Evolutionary conservation across 2,113 vertebrate genomes (phyloP), one percentile per base, ranked within the genome.

Genomic region (Myxocyprinus asiaticus): DNA sequence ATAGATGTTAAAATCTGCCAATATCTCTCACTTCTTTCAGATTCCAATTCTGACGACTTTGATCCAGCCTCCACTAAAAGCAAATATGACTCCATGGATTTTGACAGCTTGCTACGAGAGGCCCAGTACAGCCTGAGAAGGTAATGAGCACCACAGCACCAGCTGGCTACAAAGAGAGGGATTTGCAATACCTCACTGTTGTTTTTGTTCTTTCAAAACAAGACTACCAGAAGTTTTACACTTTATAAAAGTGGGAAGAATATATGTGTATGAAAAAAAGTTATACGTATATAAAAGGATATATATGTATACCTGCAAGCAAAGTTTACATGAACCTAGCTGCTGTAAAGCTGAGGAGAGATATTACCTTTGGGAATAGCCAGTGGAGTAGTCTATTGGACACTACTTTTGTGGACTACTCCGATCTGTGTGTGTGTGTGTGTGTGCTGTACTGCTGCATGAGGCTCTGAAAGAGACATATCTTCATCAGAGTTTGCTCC

Each of bases 81-180:
- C 98, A 98, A 99, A 92, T 99, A 98, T 84, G 98, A 98, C 95
- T 98, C 95, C 89, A 95, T 99, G 95, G 97, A 99, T 95, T 99
- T 99, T 82, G 98, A 99, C 94, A 98, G 96, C 94, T 96, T 99
- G 95, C 95, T 99, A 85, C 94, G 91, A 90, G 98, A 99, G 93
- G 98, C 97, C 81, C 98, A 99, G 91, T 91, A 94, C 90, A 97
- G 98, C 91, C 94, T 99, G 90, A 95, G 95, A 89, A 98, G 96
- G 97, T 99, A 98, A 98, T 95, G 89, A 90, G 93, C 89, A 77
- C 84, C 88, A 61, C 88, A 90, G 93, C 89, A 77, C 84, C 88
- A 61, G 87, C 88, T 85, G 85, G 80, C 86, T 68, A 83, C 86
- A 83, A 81, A 75, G 69, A 85, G 89, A 89, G 90, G 90, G 87